Conservation (phyloP, 2,888 invertebrate genomes). For the Norana najaformis region DNA sequence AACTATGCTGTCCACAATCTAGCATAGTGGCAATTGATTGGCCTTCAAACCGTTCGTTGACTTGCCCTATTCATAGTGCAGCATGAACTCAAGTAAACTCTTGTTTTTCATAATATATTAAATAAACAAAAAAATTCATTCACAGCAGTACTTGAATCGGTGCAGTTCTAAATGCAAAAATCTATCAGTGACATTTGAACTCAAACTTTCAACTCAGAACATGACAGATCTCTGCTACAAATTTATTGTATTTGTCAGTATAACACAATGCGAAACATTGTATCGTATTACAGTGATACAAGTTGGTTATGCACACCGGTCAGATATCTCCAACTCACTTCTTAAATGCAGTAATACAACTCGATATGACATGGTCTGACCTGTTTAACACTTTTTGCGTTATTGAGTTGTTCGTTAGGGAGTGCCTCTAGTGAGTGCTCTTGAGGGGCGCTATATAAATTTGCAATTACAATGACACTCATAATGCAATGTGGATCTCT, state of each 20-base stretch:
- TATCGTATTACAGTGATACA: not conserved
- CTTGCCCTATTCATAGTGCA: no score
- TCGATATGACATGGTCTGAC: not conserved
- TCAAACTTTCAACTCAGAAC: no score
- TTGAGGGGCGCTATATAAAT: not conserved
- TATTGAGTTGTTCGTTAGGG: not conserved
- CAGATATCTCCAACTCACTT: not conserved
- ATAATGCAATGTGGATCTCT: not conserved
- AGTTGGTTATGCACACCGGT: not conserved
- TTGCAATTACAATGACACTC: not conserved
- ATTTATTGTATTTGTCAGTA: not conserved
- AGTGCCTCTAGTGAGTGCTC: not conserved
- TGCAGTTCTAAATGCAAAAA: no score
- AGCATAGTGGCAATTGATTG: no score
- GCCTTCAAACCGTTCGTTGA: no score
- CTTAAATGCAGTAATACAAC: not conserved
- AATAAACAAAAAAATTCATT: no score
- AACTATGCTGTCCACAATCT: no score
- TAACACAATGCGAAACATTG: not conserved
- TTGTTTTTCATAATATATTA: no score
- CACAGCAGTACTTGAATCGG: no score
- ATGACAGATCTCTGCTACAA: no score
- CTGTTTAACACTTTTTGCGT: not conserved
- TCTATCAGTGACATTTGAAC: no score
- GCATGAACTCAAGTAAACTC: no score